phyloP scores from a whole-genome alignment of 2,888 invertebrate genomes.

The Acanthosepion lycidas region DNA sequence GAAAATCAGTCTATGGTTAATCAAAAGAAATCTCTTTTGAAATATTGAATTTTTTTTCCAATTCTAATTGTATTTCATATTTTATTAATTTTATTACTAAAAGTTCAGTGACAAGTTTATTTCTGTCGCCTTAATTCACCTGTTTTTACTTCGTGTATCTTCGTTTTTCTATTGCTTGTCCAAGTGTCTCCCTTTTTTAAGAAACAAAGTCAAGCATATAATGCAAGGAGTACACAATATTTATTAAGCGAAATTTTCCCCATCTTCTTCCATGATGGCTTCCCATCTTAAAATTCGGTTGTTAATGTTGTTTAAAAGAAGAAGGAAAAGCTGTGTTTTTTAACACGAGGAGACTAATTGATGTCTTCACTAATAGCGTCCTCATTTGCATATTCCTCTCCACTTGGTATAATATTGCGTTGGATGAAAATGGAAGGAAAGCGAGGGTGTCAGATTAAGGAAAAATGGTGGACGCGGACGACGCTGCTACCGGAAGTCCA shows the following conservation, averaged over 20 bases:
- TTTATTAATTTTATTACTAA: neutral
- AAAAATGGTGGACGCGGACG: conserved; percentile 3
- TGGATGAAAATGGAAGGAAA: neutral
- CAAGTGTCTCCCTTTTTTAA: neutral
- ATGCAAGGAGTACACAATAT: neutral
- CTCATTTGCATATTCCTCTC: neutral
- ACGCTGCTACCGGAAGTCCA: neutral
- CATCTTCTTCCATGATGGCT: neutral
- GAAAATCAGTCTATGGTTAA: no score
- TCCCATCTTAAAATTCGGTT: neutral
- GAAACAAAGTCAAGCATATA: neutral
- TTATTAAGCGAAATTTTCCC: neutral
- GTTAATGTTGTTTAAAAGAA: neutral
- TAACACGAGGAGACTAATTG: neutral
- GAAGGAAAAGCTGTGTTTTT: neutral
- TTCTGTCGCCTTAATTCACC: neutral
- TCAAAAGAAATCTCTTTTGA: no score
- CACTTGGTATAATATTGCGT: neutral
- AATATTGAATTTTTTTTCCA: neutral
- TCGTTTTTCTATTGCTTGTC: neutral
- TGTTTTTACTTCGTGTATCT: neutral
- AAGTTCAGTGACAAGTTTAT: neutral
- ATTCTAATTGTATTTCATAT: neutral
- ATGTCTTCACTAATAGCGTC: conserved; percentile 12
- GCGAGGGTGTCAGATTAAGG: neutral